phyloP scores from a whole-genome alignment of 2,113 vertebrate species.

The Sylvilagus bachmani region DNA sequence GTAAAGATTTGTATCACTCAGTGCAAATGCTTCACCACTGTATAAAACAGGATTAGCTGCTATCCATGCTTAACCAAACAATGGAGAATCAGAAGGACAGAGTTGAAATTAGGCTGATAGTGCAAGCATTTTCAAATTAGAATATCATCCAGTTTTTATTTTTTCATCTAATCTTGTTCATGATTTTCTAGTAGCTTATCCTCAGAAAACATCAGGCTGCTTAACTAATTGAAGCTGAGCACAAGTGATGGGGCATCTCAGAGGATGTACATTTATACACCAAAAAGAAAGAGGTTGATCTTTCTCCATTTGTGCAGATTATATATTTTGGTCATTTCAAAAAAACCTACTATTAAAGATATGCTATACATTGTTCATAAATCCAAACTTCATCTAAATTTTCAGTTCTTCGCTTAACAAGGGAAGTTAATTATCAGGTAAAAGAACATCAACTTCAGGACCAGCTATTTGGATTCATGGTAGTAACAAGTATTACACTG shows the following conservation, averaged over 20 bases:
- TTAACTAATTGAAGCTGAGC: slow-evolving; percentile 10
- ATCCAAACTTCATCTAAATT: slow-evolving; percentile 65
- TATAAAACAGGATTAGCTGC: slow-evolving; percentile 55
- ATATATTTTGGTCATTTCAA: neutral
- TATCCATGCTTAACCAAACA: slow-evolving; percentile 54
- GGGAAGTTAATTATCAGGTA: slow-evolving; percentile 58
- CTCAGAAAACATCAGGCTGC: neutral
- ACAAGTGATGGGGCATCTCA: neutral
- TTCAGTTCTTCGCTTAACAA: slow-evolving; percentile 40
- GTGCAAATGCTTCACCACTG: slow-evolving; percentile 55
- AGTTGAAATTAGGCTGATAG: neutral
- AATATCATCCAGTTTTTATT: slow-evolving; percentile 30
- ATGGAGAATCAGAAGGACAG: slow-evolving; percentile 1
- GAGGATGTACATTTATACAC: neutral
- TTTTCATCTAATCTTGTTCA: slow-evolving; percentile 36
- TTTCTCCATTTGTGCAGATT: neutral
- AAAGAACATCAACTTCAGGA: slow-evolving; percentile 64
- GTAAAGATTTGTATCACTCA: slow-evolving; percentile 60
- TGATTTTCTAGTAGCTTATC: slow-evolving; percentile 23
- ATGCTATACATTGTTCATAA: neutral
- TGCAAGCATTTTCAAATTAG: slow-evolving; percentile 47
- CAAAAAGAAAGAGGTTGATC: neutral
- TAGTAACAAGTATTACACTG: slow-evolving; percentile 53
- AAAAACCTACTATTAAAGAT: slow-evolving; percentile 49
- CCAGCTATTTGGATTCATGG: slow-evolving; percentile 49